Conservation (phyloP, 2,888 invertebrate genomes). For the Mycalesis mineus region DNA sequence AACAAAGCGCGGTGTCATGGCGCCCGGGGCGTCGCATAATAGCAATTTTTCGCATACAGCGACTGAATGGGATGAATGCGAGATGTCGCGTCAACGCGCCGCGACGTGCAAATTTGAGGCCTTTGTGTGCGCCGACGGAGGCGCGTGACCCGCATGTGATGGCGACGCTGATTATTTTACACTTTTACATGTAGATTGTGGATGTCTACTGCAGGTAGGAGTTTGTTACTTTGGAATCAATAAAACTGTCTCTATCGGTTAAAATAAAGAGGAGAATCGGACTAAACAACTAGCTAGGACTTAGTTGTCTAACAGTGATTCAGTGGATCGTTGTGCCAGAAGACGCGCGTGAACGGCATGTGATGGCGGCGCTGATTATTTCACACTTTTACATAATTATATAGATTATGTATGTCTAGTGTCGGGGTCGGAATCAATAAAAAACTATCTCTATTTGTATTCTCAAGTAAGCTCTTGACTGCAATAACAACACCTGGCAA, state of each 20-base stretch:
- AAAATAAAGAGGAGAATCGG: too few relatives aligned
- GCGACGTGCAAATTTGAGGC: slow-evolving; percentile 76
- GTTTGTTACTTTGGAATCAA: too few relatives aligned
- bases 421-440: neutral
- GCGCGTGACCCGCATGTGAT: slow-evolving; percentile 65
- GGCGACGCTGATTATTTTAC: slow-evolving; percentile 28
- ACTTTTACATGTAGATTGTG: neutral
- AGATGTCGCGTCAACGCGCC: slow-evolving; percentile 71
- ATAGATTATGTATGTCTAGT: neutral
- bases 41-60: slow-evolving; percentile 73
- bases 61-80: slow-evolving; percentile 67
- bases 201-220: too few relatives aligned
- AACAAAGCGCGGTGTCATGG: slow-evolving; percentile 48
- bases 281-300: too few relatives aligned
- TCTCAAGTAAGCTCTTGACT: too few relatives aligned
- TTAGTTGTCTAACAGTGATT: too few relatives aligned
- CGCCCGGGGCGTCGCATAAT: slow-evolving; percentile 57
- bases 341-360: too few relatives aligned
- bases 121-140: slow-evolving; percentile 60
- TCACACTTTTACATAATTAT: slow-evolving; percentile 1
- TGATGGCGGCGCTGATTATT: neutral
- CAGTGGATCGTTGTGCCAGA: too few relatives aligned
- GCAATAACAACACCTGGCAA: too few relatives aligned
- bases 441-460: neutral
- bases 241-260: too few relatives aligned